A percentile compares a stretch with the other conserved stretches of the same genome.
Evolutionary conservation across 2,888 invertebrate species (phyloP).

Genomic region (Neoascia interrupta): DNA sequence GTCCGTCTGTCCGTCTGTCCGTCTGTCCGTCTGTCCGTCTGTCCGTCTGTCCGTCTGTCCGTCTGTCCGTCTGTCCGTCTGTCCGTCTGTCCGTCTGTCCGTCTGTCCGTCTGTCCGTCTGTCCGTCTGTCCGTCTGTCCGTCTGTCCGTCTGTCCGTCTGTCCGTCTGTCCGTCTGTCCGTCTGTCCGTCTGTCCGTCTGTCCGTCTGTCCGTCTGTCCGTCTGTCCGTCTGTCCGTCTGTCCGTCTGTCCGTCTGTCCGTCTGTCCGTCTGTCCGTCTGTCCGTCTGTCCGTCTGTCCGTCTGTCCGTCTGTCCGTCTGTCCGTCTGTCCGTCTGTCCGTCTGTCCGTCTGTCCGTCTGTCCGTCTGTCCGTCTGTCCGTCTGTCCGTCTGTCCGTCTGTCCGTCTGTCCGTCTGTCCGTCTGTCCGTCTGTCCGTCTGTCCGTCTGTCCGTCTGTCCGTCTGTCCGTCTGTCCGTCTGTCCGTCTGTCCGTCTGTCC

Average conservation of each 20-base stretch:
- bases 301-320: neutral
- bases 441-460: neutral
- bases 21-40: too few relatives aligned
- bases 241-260: neutral
- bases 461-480: neutral
- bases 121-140: neutral
- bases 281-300: neutral
- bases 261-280: neutral
- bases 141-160: neutral
- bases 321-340: neutral
- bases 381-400: neutral
- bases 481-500: neutral
- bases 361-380: neutral
- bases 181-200: neutral
- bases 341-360: neutral
- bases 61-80: neutral
- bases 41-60: too few relatives aligned
- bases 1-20: too few relatives aligned
- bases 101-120: neutral
- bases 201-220: neutral
- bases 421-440: neutral
- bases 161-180: neutral
- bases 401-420: neutral
- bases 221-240: neutral
- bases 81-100: neutral